These are phyloP conservation scores for Melanostigma gelatinosum DNA, from an alignment of 2,113 vertebrate genomes.

Conservation along the genomic window DNA sequence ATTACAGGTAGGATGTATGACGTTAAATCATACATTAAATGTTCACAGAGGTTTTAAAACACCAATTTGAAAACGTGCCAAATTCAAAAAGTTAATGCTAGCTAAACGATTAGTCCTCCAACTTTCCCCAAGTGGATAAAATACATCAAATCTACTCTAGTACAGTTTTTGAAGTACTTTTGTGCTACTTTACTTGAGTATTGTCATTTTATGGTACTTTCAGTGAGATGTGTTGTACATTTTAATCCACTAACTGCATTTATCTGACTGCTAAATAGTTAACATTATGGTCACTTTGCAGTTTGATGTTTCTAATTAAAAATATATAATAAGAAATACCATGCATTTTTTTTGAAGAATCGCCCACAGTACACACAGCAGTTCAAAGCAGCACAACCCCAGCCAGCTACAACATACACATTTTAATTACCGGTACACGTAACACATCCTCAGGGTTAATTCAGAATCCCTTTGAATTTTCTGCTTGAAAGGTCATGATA, in stretches of 20 bases:
- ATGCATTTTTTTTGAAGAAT: background rate
- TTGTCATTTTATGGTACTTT: background rate
- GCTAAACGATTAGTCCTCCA: too few species aligned
- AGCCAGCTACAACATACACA: background rate
- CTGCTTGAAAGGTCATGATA: background rate
- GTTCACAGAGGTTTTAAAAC: too few species aligned
- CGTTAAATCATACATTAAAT: too few species aligned
- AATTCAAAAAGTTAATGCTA: too few species aligned
- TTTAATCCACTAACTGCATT: background rate
- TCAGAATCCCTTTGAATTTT: background rate
- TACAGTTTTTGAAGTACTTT: background rate
- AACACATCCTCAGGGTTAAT: background rate
- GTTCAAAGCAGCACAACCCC: background rate
- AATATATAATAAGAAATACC: conserved; percentile 1
- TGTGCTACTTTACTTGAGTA: background rate
- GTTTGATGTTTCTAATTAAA: background rate
- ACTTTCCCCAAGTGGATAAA: too few species aligned
- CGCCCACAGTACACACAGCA: background rate
- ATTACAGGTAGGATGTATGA: too few species aligned
- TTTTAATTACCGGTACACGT: background rate
- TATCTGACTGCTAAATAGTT: background rate
- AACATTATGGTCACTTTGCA: background rate
- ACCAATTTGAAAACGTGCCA: too few species aligned
- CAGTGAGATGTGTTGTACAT: background rate
- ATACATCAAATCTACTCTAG: background rate